These are phyloP conservation scores for Enteromius paludinosus DNA, from an alignment of 2,797 vertebrate genomes.

Conservation along the genomic window DNA sequence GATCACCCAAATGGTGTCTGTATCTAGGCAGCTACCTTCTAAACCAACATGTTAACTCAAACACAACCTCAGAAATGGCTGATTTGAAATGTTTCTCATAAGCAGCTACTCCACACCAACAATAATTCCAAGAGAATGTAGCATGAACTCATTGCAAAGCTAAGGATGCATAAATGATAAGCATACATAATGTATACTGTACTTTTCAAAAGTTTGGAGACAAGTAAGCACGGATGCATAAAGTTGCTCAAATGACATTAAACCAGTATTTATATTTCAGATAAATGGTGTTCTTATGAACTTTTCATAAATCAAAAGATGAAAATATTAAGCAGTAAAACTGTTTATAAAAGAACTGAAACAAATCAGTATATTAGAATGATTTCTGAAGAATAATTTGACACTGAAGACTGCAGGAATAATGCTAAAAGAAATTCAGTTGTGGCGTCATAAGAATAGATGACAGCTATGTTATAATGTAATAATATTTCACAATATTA, in stretches of 20 bases:
- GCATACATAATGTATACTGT: neutral
- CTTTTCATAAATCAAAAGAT: neutral
- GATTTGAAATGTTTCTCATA: neutral
- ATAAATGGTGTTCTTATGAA: neutral
- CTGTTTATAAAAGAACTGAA: neutral
- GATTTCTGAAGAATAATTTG: neutral
- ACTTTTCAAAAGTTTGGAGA: neutral
- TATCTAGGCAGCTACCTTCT: neutral
- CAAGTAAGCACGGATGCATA: neutral
- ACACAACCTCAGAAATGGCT: too few relatives aligned
- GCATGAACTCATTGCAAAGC: neutral
- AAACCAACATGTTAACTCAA: neutral
- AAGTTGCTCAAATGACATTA: neutral
- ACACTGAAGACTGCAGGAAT: neutral
- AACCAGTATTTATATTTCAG: neutral
- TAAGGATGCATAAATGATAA: neutral
- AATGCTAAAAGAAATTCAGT: neutral
- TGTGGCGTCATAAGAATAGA: neutral
- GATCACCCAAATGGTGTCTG: neutral
- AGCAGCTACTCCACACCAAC: neutral
- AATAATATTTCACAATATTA: too few relatives aligned
- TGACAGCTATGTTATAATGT: too few relatives aligned
- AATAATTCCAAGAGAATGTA: neutral
- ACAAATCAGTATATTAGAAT: neutral
- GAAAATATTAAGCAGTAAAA: neutral